Conservation (phyloP, 2,797 vertebrate genomes). For the Argentina silus region DNA sequence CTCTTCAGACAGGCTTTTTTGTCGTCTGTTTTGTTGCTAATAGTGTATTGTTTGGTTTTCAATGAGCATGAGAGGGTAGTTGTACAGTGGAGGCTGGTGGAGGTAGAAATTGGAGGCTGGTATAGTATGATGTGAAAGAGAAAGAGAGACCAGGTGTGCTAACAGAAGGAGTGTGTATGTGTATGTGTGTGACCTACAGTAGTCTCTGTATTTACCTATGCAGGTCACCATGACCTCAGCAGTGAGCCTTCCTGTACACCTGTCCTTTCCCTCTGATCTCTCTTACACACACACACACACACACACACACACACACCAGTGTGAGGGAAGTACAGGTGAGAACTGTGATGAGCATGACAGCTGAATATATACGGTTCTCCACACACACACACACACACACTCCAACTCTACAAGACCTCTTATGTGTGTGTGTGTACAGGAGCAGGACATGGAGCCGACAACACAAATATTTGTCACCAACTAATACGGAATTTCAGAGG, state of each 20-base stretch:
- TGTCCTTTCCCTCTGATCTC: conserved; percentile 2
- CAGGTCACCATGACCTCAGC: conserved; percentile 48
- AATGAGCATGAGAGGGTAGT: background rate
- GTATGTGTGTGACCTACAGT: background rate
- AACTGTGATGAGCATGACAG: too few relatives aligned
- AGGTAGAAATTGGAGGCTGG: too few relatives aligned
- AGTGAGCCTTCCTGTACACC: conserved; percentile 20
- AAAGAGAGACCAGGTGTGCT: background rate
- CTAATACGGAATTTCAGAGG: background rate
- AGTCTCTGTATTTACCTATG: conserved; percentile 27
- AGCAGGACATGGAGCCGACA: background rate
- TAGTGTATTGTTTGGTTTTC: background rate
- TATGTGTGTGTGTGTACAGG: background rate
- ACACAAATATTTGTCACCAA: conserved; percentile 14
- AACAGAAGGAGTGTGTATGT: too few relatives aligned
- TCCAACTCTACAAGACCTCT: background rate
- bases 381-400: background rate
- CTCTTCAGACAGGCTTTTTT: too few relatives aligned
- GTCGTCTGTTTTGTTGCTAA: too few relatives aligned
- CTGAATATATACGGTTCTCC: too few relatives aligned
- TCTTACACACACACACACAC: conserved; percentile 9
- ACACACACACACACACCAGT: too few relatives aligned
- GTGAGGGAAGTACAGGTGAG: too few relatives aligned
- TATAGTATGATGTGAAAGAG: background rate
- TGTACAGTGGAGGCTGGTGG: too few relatives aligned